Evolutionary conservation across 2,113 vertebrate species (phyloP).

Genomic region (Nanger granti): DNA sequence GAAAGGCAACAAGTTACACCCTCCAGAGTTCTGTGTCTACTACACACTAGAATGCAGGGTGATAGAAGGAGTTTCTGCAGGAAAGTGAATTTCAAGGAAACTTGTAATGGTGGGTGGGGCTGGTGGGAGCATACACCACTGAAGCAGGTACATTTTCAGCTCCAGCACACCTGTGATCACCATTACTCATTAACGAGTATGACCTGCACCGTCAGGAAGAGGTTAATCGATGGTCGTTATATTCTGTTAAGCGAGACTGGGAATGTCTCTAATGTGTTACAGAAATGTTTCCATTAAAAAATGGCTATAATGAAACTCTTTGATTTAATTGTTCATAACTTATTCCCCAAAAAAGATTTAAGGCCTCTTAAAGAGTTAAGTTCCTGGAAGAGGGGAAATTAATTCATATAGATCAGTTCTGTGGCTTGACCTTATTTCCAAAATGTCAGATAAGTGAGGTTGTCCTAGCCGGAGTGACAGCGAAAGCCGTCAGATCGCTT

Average conservation of each 20-base stretch:
- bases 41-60: neutral
- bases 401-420: constrained; percentile 21
- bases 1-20: neutral
- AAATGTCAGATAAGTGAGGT: constrained; percentile 23
- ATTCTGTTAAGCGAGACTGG: constrained; percentile 30
- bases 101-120: neutral
- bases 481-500: neutral
- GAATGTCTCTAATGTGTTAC: neutral
- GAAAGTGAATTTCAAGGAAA: neutral
- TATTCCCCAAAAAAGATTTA: neutral
- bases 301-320: constrained; percentile 28
- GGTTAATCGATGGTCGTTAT: constrained; percentile 31
- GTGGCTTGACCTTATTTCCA: constrained; percentile 28
- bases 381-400: constrained; percentile 36
- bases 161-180: neutral
- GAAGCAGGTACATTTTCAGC: neutral
- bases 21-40: neutral
- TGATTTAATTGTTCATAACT: constrained; percentile 7
- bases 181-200: constrained; percentile 8
- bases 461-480: neutral
- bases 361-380: constrained; percentile 17
- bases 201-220: constrained; percentile 28
- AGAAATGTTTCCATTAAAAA: constrained; percentile 40
- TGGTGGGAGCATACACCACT: neutral
- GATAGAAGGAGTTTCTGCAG: neutral